Evolutionary conservation across 2,888 invertebrate species (phyloP), one percentile per base, ranked within the genome.

Genomic region (Eumerus sabulonum): DNA sequence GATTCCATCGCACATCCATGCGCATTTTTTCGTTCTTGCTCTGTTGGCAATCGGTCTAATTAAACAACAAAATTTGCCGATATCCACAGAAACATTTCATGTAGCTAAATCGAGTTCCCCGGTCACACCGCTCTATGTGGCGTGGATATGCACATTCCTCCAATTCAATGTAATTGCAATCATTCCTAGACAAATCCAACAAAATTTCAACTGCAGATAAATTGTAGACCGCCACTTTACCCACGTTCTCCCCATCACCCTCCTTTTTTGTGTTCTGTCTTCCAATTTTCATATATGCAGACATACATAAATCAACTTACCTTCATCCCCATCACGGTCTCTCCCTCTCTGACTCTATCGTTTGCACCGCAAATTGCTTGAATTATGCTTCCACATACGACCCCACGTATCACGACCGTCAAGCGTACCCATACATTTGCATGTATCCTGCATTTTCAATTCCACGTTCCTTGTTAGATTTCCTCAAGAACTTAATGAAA

Each of bases 301-400:
- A n/a, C 67, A 73, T 60, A 73, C 73, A 72, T 77, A 67, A 77
- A 73, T 77, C 73, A 73, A 59, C 62, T 3, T 27, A 27, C 59
- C 40, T 14, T 16, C 19, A 5, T 27, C 27, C 40, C 50, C 16
- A 16, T 7, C 36, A n/a, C 48, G 19, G 1, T 16, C 16, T 1
- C 5, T 13, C 16, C 45, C 47, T 36, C 35, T 18, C 51, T 45
- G n/a, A n/a, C n/a, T n/a, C n/a, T n/a, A n/a, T 27, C 18, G 47
- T 51, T 11, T 19, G 18, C 17, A 64, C 76, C 62, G 27, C 77
- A 73, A 77, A 77, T 77, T 68, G 77, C 57, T 68, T 77, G 73
- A 77, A 73, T 73, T 62, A 73, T 63, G 54, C 44, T 56, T 48
- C 57, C 51, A 42, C 53, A 57, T 42, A 57, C 42, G 13, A 66